A percentile compares a stretch with the other conserved stretches of the same genome.
Conservation (phyloP, 2,797 vertebrate species). For the Eulemur coronatus region DNA sequence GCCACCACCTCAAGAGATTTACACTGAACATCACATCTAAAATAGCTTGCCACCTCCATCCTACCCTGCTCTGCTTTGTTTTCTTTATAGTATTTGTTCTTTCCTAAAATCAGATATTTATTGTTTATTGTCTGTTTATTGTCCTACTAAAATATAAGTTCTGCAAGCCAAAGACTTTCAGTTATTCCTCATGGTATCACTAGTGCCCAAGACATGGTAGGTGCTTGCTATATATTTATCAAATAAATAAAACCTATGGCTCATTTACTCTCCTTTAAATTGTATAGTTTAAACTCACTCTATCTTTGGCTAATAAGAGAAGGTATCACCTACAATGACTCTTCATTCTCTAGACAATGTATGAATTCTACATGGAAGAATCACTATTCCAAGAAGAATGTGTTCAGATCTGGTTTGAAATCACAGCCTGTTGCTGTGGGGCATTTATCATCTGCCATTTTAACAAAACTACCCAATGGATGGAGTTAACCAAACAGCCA, state of each 20-base stretch:
- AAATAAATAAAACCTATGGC: not conserved
- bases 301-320: not conserved
- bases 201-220: not conserved
- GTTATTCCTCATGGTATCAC: not conserved
- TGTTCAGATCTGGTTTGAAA: constrained; percentile 35
- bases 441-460: not conserved
- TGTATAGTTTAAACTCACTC: not conserved
- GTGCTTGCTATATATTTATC: not conserved
- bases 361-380: not conserved
- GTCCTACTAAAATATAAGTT: not conserved
- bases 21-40: not conserved
- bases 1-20: not conserved
- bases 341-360: not conserved
- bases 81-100: not conserved
- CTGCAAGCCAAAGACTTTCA: not conserved
- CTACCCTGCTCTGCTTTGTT: not conserved
- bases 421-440: not conserved
- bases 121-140: not conserved
- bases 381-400: not conserved
- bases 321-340: not conserved
- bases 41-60: not conserved
- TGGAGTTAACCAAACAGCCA: not conserved
- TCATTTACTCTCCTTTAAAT: not conserved
- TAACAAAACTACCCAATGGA: not conserved
- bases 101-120: constrained; percentile 22